Evolutionary conservation across 2,888 invertebrate genomes (phyloP).

Genomic region (Ommatoiulus sabulosus): DNA sequence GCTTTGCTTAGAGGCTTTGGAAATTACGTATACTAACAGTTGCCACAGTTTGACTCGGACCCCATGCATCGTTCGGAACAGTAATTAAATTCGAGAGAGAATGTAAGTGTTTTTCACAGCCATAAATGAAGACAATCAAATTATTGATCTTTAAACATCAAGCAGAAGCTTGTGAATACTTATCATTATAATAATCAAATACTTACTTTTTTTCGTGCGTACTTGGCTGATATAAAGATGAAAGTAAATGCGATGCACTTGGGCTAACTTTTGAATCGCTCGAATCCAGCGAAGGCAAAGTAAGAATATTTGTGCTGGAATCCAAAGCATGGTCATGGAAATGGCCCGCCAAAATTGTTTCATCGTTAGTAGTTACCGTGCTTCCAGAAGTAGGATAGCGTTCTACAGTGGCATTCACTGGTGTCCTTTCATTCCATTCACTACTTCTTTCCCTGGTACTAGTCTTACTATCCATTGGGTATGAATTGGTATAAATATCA

Average conservation of each 20-base stretch:
- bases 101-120: too few species aligned
- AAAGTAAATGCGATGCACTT: neutral
- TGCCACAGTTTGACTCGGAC: too few species aligned
- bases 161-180: too few species aligned
- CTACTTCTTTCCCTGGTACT: neutral
- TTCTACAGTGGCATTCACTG: neutral
- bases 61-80: too few species aligned
- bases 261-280: neutral
- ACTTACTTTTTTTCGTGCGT: neutral
- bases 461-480: neutral
- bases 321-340: neutral
- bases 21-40: too few species aligned
- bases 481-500: neutral
- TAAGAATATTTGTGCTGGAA: neutral
- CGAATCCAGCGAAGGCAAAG: constrained; percentile 2
- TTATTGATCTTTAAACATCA: too few species aligned
- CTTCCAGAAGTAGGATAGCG: neutral
- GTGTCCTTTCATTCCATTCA: neutral
- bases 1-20: too few species aligned
- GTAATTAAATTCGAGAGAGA: too few species aligned
- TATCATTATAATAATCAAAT: neutral
- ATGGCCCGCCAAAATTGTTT: constrained; percentile 10
- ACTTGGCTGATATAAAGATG: neutral
- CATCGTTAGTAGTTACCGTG: neutral
- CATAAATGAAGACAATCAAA: too few species aligned